Evolutionary conservation across 2,797 vertebrate species (phyloP).

Genomic region (Melanotaenia nigrans): DNA sequence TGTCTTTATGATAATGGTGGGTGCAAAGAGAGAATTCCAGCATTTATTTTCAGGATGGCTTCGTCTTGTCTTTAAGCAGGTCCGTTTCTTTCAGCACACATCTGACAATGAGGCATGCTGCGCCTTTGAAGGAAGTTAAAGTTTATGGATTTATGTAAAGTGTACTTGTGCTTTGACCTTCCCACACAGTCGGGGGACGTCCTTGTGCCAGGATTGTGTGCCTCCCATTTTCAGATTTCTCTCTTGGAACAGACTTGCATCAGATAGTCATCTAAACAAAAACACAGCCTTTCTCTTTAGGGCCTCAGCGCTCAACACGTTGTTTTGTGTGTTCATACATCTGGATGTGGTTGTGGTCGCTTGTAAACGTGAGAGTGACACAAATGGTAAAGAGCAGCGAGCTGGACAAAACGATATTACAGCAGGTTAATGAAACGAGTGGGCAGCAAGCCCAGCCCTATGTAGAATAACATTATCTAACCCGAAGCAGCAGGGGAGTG

Average conservation of each 20-base stretch:
- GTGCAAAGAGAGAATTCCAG: conserved; percentile 42
- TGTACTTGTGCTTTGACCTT: conserved; percentile 64
- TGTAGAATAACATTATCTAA: conserved; percentile 83
- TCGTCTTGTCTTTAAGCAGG: conserved; percentile 23
- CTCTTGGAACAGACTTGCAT: conserved; percentile 40
- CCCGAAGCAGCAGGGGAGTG: conserved; percentile 72
- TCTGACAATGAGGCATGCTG: conserved; percentile 26
- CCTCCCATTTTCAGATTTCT: conserved; percentile 55
- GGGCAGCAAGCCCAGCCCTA: conserved; percentile 70
- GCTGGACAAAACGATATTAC: conserved; percentile 33
- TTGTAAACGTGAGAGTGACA: conserved; percentile 25
- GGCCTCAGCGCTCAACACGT: conserved; percentile 40
- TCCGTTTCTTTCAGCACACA: conserved; percentile 26
- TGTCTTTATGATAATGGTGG: conserved; percentile 33
- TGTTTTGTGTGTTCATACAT: neutral
- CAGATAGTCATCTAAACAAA: conserved; percentile 59
- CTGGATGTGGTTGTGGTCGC: conserved; percentile 2
- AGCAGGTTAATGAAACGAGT: conserved; percentile 59
- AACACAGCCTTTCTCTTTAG: conserved; percentile 8
- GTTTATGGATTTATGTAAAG: conserved; percentile 65
- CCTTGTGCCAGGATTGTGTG: conserved; percentile 32
- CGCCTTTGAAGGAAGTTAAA: conserved; percentile 46
- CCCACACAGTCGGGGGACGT: conserved; percentile 33
- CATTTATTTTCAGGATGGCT: conserved; percentile 50
- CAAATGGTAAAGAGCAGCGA: conserved; percentile 20